A percentile compares a stretch with the other conserved stretches of the same genome.
Evolutionary conservation across 2,888 invertebrate species (phyloP).

Genomic region (Cantharis rufa): DNA sequence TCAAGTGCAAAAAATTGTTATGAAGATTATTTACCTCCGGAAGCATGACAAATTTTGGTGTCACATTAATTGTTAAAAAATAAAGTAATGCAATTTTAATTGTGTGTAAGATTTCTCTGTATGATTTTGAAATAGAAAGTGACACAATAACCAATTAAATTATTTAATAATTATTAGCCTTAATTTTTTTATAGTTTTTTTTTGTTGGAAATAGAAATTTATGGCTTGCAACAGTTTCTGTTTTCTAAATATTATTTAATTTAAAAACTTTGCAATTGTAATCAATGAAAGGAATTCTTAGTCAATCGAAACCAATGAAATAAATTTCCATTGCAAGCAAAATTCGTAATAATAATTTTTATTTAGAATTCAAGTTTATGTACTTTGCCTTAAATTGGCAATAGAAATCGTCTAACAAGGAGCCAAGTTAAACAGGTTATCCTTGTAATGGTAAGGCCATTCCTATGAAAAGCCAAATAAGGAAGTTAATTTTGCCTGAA

Average conservation of each 20-base stretch:
- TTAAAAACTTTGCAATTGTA: background rate
- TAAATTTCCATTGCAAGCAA: background rate
- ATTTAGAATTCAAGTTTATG: background rate
- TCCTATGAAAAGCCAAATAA: background rate
- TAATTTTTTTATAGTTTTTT: background rate
- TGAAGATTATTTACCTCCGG: background rate
- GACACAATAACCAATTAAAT: background rate
- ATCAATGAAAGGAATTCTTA: background rate
- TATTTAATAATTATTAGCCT: background rate
- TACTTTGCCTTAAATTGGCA: background rate
- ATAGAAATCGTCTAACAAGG: background rate
- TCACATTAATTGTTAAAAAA: background rate
- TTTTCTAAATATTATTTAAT: background rate
- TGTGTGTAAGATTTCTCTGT: background rate
- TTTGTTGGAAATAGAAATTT: background rate
- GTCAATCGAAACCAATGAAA: background rate
- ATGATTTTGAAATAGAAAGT: background rate
- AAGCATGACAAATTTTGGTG: background rate
- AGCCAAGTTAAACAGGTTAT: background rate
- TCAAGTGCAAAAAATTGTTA: no score
- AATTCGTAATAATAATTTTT: background rate
- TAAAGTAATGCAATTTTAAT: background rate
- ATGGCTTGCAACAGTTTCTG: background rate
- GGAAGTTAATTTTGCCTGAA: background rate
- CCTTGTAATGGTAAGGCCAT: background rate